Percentiles rank a stretch among this genome's conserved stretches.
Conservation (phyloP, 2,113 vertebrate species). For the Chascanopsetta lugubris region DNA sequence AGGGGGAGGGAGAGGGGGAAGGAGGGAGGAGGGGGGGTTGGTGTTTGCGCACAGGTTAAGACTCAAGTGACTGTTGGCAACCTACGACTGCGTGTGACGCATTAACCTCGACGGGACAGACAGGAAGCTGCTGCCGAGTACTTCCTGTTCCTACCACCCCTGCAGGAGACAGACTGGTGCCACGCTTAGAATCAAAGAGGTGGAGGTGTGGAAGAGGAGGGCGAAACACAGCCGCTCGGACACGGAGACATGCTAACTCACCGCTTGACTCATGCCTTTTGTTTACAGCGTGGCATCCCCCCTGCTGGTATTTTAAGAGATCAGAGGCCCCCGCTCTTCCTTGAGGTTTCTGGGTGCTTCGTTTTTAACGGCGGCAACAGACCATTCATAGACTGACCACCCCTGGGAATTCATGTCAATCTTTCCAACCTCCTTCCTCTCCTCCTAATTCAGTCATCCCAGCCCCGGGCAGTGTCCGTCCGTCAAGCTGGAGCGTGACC, state of each 20-base stretch:
- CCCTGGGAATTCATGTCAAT: slow-evolving; percentile 1
- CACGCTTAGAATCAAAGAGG: slow-evolving; percentile 55
- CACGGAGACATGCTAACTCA: slow-evolving; percentile 59
- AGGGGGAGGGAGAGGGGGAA: slow-evolving; percentile 28
- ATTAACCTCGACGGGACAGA: slow-evolving; percentile 63
- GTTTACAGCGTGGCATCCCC: slow-evolving; percentile 47
- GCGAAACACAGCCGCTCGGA: slow-evolving; percentile 40
- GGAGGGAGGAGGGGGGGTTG: slow-evolving; percentile 3
- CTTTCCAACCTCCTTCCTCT: slow-evolving; percentile 3
- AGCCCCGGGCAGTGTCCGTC: background rate
- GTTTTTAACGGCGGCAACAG: slow-evolving; percentile 12
- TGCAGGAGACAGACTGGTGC: slow-evolving; percentile 83
- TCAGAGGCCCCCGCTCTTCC: slow-evolving; percentile 46
- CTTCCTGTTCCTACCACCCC: slow-evolving; percentile 82
- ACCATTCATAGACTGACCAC: slow-evolving; percentile 23
- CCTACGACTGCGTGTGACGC: slow-evolving; percentile 65
- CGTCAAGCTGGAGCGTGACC: too few relatives aligned
- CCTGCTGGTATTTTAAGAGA: slow-evolving; percentile 54
- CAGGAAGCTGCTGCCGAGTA: slow-evolving; percentile 79
- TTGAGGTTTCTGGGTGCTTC: slow-evolving; percentile 26
- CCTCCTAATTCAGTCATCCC: background rate
- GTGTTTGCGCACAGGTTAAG: slow-evolving; percentile 69
- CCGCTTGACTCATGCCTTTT: slow-evolving; percentile 37
- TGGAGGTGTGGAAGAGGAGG: slow-evolving; percentile 49
- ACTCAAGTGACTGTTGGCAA: slow-evolving; percentile 73